phyloP scores from a whole-genome alignment of 1,140 invertebrate genomes.

The Spodoptera litura region DNA sequence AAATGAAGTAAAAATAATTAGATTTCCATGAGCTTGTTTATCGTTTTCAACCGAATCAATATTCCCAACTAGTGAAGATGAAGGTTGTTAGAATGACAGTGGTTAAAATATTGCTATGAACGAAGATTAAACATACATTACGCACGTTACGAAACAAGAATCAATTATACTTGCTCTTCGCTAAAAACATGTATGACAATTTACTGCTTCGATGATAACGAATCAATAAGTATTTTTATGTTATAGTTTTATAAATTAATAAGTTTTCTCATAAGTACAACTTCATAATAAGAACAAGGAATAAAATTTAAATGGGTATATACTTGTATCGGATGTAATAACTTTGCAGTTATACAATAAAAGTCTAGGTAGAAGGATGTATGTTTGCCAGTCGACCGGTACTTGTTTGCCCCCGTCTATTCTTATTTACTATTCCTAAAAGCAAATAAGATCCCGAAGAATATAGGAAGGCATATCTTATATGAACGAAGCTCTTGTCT shows the following conservation, averaged over 20 bases:
- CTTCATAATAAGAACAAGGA: no score
- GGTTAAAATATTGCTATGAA: no score
- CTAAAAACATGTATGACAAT: no score
- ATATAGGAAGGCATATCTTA: constrained; percentile 21
- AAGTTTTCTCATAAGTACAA: no score
- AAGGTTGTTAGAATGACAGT: no score
- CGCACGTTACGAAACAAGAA: no score
- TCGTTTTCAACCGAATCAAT: constrained; percentile 43
- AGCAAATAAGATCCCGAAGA: constrained; percentile 51
- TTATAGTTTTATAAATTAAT: no score
- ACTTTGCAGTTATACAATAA: constrained; percentile 16
- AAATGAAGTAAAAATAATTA: constrained; percentile 26
- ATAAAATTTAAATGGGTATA: neutral
- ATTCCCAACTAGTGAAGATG: constrained; percentile 7
- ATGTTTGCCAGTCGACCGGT: constrained; percentile 50
- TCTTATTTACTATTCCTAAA: constrained; percentile 55
- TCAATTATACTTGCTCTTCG: no score
- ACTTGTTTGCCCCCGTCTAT: constrained; percentile 58
- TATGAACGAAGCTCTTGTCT: constrained; percentile 27
- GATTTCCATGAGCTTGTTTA: neutral
- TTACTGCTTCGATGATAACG: no score
- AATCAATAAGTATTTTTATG: no score
- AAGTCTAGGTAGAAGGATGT: constrained; percentile 40
- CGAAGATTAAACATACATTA: no score
- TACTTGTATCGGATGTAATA: constrained; percentile 17